Base-by-base conservation (phyloP, 2,113 vertebrate species). In the Marmota flaviventris region DNA sequence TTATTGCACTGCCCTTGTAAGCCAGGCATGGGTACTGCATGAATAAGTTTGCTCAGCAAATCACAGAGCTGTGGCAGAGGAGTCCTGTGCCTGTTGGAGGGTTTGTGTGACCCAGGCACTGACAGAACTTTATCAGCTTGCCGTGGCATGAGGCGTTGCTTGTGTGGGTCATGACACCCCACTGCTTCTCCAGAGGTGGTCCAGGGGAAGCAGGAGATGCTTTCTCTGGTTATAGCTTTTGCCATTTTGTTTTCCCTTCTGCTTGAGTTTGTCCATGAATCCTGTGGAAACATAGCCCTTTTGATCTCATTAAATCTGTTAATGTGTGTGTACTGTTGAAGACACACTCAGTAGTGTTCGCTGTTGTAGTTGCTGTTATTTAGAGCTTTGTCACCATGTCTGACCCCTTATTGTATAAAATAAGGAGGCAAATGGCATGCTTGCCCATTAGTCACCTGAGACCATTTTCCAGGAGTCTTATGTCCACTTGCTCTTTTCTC, bases 221-320 rank as follows among this genome's bases (percentile, higher is more conserved):
- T 56, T 73, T 75, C 34, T 87, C n/a, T 34, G 42, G 67, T 76
- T 8, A 67, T 84, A 22, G 29, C 22, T 93, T 53, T 90, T 94
- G 65, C 65, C 42, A 5, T 24, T 65, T 79, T 56, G 39, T 61
- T 83, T 86, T 61, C 8, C 20, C 11, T 76, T 83, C 34, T 56
- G 61, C 87, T 96, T 20, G 37, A 58, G 18, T 91, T 72, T 94
- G 39, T 83, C 72, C 2, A 0, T 76, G 72, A 45, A 77, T 72
- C 32, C n/a, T 51, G 14, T 85, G 93, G 81, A 90, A 86, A 29
- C 27, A 39, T 39, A 42, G 67, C 67, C 16, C 78, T 73, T 94
- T 82, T 91, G 83, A 94, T 48, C 81, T 97, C 48, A 69, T 93
- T 87, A 37, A 65, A 39, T 84, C 45, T 92, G 56, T 85, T 79